These are phyloP conservation scores for Hyperopisus bebe DNA, from an alignment of 2,113 vertebrate genomes.

Conservation along the genomic window DNA sequence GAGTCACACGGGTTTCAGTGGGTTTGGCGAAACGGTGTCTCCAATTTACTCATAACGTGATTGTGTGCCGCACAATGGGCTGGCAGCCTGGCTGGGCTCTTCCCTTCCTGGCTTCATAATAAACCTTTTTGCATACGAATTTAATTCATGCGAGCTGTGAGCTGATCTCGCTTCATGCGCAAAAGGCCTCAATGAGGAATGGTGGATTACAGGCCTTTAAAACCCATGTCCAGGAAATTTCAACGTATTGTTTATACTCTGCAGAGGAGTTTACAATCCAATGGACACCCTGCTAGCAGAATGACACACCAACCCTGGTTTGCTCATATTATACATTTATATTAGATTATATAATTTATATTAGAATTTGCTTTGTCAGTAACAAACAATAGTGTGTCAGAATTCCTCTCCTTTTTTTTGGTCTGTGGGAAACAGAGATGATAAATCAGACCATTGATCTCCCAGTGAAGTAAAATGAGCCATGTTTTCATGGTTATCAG, in stretches of 20 bases:
- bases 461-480: slow-evolving; percentile 16
- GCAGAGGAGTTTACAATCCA: not conserved
- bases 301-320: not conserved
- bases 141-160: not conserved
- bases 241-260: not conserved
- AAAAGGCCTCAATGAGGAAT: not conserved
- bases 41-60: not conserved
- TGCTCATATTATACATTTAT: not conserved
- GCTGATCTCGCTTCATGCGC: not conserved
- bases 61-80: not conserved
- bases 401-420: not conserved
- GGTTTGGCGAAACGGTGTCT: not conserved
- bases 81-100: not conserved
- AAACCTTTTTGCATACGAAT: not conserved
- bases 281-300: not conserved
- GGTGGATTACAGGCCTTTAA: not conserved
- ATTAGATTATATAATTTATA: not conserved
- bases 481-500: slow-evolving; percentile 21
- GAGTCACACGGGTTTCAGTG: not conserved
- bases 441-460: slow-evolving; percentile 25
- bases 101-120: not conserved
- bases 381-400: not conserved
- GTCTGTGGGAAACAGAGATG: not conserved
- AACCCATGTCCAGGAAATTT: not conserved
- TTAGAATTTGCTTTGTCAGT: not conserved